Base-by-base conservation (phyloP, 1,140 invertebrate species). In the Drosophila bipectinata region DNA sequence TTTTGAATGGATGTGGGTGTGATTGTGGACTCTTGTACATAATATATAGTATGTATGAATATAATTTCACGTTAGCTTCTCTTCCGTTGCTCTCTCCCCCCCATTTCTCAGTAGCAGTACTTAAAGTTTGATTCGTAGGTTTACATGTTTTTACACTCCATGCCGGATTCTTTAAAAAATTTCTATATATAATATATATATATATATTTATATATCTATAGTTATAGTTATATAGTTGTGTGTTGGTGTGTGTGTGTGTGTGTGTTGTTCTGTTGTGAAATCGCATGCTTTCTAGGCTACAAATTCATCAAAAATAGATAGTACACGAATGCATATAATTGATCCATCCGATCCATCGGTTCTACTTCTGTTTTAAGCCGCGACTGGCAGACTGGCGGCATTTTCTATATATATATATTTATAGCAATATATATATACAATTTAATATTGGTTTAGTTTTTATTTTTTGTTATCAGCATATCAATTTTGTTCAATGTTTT, bases 401-500 rank as follows among this genome's bases (percentile, higher is more conserved):
- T 62, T 55, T 39, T 54, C 61, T 61, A 47, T 72, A 69, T 59
- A 45, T 58, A 47, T 41, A 58, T 69, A 58, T 37, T 45, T 44
- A 4, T 52, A 51, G n/a, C n/a, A 45, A 52, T 59, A 47, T 52
- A 28, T 59, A 51, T 37, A 30, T 48, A 32, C 34, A 24, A 34
- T 34, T 45, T 49, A 66, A 10, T 44, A 48, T 34, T 34, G 34
- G 10, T 37, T n/a, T 37, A 12, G 34, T 26, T 58, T 49, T 24
- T 18, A 18, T 18, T 9, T 58, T 55, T 49, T 76, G 63, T 51
- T 21, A 21, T 45, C 6, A 63, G 68, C 57, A 51, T 68, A 72
- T 84, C 41, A 77, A 80, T 77, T 84, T 28, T 61, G 81, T 85
- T 80, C 62, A 76, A 61, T 68, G 55, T 62, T 32, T 81, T 87